Percentiles rank a stretch among this genome's conserved stretches.
Conservation (phyloP, 2,113 vertebrate genomes). For the Hydrolagus affinis region DNA sequence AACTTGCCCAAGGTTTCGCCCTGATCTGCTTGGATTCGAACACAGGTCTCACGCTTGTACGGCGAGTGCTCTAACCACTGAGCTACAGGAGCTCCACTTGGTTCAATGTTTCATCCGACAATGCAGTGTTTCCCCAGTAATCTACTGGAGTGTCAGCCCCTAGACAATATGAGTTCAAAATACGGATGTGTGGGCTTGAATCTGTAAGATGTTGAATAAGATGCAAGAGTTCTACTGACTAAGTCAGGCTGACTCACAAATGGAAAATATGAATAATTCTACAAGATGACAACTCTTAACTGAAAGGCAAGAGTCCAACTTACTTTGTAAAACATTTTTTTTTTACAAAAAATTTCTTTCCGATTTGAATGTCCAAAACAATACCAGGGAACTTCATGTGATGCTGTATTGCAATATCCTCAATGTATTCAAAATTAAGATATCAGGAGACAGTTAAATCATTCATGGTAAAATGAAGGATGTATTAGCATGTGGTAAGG, state of each 20-base stretch:
- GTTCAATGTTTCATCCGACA: no score
- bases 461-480: constrained; percentile 22
- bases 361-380: not conserved
- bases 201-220: no score
- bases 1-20: no score
- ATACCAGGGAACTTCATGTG: not conserved
- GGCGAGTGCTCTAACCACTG: no score
- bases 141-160: no score
- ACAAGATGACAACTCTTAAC: not conserved
- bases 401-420: not conserved
- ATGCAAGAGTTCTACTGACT: no score
- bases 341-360: not conserved
- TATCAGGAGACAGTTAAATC: not conserved
- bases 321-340: not conserved
- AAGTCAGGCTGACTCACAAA: not conserved
- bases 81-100: no score
- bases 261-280: not conserved
- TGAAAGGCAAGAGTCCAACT: not conserved
- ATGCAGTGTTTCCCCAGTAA: no score
- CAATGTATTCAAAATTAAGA: not conserved
- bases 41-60: no score
- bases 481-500: not conserved
- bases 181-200: no score
- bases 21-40: no score
- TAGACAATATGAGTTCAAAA: no score